These are phyloP conservation scores for Diaperis boleti DNA, from an alignment of 2,888 invertebrate genomes.

Conservation along the genomic window DNA sequence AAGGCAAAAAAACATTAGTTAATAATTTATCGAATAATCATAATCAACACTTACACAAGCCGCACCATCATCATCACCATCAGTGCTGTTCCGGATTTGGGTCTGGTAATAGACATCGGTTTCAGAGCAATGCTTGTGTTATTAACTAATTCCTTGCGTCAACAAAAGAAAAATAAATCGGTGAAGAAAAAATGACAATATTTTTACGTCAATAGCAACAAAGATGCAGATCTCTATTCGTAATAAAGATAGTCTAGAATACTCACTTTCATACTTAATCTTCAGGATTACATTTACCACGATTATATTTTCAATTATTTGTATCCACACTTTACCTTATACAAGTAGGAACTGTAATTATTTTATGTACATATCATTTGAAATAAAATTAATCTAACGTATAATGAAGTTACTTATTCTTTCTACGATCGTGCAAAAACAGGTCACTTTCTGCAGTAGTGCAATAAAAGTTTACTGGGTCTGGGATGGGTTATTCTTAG, in stretches of 20 bases:
- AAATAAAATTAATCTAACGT: slow-evolving; percentile 23
- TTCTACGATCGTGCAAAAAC: no score
- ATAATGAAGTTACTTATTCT: no score
- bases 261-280: slow-evolving; percentile 19
- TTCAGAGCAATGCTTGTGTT: slow-evolving; percentile 66
- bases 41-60: slow-evolving; percentile 54
- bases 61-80: slow-evolving; percentile 53
- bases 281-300: slow-evolving; percentile 6
- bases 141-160: slow-evolving; percentile 57
- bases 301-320: slow-evolving; percentile 25
- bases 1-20: slow-evolving; percentile 46
- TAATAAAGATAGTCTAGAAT: slow-evolving; percentile 23
- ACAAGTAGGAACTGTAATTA: not conserved
- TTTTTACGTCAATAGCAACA: slow-evolving; percentile 8
- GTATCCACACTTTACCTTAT: slow-evolving; percentile 15
- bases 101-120: slow-evolving; percentile 62
- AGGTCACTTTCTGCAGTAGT: no score
- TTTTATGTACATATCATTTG: slow-evolving; percentile 36
- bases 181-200: slow-evolving; percentile 28
- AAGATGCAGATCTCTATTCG: slow-evolving; percentile 15
- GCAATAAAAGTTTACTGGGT: no score
- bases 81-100: slow-evolving; percentile 69
- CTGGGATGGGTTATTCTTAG: no score
- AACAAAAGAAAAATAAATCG: not conserved
- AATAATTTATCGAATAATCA: slow-evolving; percentile 54